Base-by-base conservation (phyloP, 2,797 vertebrate genomes). In the Balearica regulorum region DNA sequence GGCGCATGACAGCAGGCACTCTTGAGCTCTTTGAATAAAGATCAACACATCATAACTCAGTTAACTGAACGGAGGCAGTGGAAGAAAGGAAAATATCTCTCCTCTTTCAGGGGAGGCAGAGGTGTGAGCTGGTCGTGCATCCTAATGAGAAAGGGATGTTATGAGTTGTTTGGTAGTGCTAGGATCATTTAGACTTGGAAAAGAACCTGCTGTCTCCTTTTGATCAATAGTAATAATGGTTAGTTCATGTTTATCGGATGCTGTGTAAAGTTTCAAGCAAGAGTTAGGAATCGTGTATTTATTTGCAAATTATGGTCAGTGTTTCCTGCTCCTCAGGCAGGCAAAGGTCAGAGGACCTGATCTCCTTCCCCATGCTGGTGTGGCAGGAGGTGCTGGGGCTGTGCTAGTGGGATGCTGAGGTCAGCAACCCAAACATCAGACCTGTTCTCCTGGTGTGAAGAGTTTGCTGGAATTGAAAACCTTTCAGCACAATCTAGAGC, bases 351-450 rank as follows among this genome's bases (percentile, higher is more conserved):
- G 61, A 80, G 33, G 48, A 41, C 13, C 35, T 31, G 60, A 13
- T 64, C 29, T 22, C 26, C 12, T 75, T 39, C 48, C 13, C 35
- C 0, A 0, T 43, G 73, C 35, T 31, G 64, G 11, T 29, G 31
- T 3, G 18, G 20, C 10, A 13, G 73, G 51, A 78, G 19, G 43
- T 3, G 5, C 62, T 75, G 73, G 44, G 60, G 72, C 49, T 2
- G 4, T 66, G 48, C 65, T 37, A 26, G 28, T 26, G 43, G 33
- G 16, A 39, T 43, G n/a, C 49, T 5, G 7, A 20, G 3, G 5
- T 1, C 9, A 3, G n/a, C 46, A 57, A 33, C 69, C 7, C 80
- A 53, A 64, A 10, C 31, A 31, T 53, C 61, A 69, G n/a, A 4
- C 43, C 60, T 66, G n/a, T 46, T 48, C 22, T 60, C 10, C 53